Evolutionary conservation across 2,797 vertebrate genomes (phyloP).

Genomic region (Hippopotamyrus pictus): DNA sequence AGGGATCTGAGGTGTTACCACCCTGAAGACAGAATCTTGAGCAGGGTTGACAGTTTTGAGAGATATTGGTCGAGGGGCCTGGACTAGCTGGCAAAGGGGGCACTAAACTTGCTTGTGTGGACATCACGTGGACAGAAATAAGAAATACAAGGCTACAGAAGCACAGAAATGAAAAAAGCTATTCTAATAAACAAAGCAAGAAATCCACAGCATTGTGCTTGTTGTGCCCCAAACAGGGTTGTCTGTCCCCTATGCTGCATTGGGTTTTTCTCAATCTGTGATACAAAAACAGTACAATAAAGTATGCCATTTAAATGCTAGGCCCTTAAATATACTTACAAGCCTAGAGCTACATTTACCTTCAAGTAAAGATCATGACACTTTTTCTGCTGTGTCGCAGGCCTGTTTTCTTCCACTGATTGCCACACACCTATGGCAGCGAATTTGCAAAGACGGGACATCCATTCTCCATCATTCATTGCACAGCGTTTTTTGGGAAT

Average conservation of each 20-base stretch:
- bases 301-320: not conserved
- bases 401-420: not conserved
- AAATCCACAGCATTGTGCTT: not conserved
- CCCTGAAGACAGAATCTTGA: not conserved
- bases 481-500: not conserved
- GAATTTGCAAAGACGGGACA: not conserved
- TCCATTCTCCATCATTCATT: not conserved
- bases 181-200: not conserved
- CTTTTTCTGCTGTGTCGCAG: not conserved
- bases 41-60: not conserved
- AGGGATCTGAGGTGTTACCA: not conserved
- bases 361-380: not conserved
- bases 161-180: not conserved
- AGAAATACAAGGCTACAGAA: not conserved
- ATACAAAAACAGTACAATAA: not conserved
- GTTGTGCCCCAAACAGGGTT: not conserved
- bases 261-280: not conserved
- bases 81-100: not conserved
- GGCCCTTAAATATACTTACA: not conserved
- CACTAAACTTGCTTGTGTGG: not conserved
- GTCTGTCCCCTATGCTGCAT: not conserved
- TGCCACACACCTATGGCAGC: not conserved
- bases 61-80: not conserved
- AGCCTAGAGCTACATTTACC: not conserved
- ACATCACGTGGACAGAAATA: not conserved